Evolutionary conservation across 1,140 invertebrate genomes (phyloP).

Genomic region (Agraylea sexmaculata): DNA sequence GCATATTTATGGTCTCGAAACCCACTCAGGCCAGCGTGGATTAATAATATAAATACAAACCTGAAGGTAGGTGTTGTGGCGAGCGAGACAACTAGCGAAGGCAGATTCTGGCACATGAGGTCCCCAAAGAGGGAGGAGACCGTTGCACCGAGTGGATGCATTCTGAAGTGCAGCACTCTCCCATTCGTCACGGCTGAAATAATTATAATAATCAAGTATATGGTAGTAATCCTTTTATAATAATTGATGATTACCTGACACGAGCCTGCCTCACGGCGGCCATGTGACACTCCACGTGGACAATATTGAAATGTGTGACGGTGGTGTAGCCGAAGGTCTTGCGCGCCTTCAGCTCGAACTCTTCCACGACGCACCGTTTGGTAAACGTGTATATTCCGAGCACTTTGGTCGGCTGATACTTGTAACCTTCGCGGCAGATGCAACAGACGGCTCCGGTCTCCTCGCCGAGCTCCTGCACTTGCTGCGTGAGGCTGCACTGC

Average conservation of each 20-base stretch:
- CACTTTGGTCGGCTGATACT: slow-evolving; percentile 85
- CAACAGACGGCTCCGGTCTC: slow-evolving; percentile 94
- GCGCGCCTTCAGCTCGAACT: slow-evolving; percentile 75
- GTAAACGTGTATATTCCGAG: slow-evolving; percentile 96
- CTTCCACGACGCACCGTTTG: slow-evolving; percentile 89
- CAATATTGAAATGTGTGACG: slow-evolving; percentile 96
- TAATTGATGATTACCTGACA: too few species aligned
- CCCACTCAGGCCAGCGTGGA: too few species aligned
- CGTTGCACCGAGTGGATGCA: slow-evolving; percentile 95
- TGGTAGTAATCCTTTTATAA: too few species aligned
- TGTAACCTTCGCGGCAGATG: slow-evolving; percentile 95
- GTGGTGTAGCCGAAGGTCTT: slow-evolving; percentile 83
- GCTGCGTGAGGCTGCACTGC: slow-evolving; percentile 77
- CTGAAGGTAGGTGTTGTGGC: slow-evolving; percentile 77
- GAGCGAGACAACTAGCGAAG: slow-evolving; percentile 85
- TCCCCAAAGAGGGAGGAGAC: slow-evolving; percentile 90
- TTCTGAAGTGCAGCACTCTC: slow-evolving; percentile 95
- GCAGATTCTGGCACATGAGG: slow-evolving; percentile 89
- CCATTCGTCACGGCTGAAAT: slow-evolving; percentile 73
- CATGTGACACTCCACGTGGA: slow-evolving; percentile 97
- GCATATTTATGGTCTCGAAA: too few species aligned
- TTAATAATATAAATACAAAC: slow-evolving; percentile 37
- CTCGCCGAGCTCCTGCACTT: slow-evolving; percentile 90
- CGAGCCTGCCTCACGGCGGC: slow-evolving; percentile 72
- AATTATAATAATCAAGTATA: too few species aligned